Percentiles rank a stretch among this genome's conserved stretches.
Evolutionary conservation across 2,888 invertebrate genomes (phyloP).

Genomic region (Miltochrista miniata): DNA sequence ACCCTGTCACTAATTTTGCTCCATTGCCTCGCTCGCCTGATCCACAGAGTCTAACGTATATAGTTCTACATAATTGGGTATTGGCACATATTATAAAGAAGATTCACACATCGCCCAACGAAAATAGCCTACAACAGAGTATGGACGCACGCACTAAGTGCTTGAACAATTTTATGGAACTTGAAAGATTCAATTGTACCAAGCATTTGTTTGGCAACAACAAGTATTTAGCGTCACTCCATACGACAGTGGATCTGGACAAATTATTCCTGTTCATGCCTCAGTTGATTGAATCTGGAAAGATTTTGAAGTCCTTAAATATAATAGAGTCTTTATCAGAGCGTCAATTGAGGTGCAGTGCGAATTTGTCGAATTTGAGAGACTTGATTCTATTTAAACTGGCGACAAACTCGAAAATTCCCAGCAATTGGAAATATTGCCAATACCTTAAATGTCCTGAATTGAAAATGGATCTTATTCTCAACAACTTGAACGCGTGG

Average conservation of each 20-base stretch:
- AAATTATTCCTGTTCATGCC: conserved; percentile 80
- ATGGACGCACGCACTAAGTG: conserved; percentile 84
- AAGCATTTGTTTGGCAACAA: conserved; percentile 83
- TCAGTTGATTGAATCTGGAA: conserved; percentile 66
- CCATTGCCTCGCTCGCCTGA: conserved; percentile 74
- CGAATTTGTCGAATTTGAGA: conserved; percentile 80
- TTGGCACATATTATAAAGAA: conserved; percentile 87
- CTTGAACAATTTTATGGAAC: conserved; percentile 84
- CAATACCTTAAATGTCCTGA: conserved; percentile 77
- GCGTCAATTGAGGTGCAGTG: conserved; percentile 73
- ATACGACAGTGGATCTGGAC: conserved; percentile 79
- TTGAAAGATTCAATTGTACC: conserved; percentile 79
- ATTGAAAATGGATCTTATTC: conserved; percentile 76
- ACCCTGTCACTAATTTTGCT: conserved; percentile 71
- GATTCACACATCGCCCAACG: conserved; percentile 82
- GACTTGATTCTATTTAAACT: conserved; percentile 85
- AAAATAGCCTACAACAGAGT: conserved; percentile 72
- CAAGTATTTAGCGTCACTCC: conserved; percentile 83
- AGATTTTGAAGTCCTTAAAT: conserved; percentile 76
- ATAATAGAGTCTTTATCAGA: conserved; percentile 85
- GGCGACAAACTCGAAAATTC: conserved; percentile 76
- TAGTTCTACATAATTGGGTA: conserved; percentile 87
- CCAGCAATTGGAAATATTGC: conserved; percentile 78
- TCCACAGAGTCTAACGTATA: conserved; percentile 83
- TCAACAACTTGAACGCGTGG: conserved; percentile 82